Percentiles rank a stretch among this genome's conserved stretches.
These are phyloP conservation scores for Hirudinaria manillensis DNA, from an alignment of 2,888 invertebrate genomes.

Conservation along the genomic window DNA sequence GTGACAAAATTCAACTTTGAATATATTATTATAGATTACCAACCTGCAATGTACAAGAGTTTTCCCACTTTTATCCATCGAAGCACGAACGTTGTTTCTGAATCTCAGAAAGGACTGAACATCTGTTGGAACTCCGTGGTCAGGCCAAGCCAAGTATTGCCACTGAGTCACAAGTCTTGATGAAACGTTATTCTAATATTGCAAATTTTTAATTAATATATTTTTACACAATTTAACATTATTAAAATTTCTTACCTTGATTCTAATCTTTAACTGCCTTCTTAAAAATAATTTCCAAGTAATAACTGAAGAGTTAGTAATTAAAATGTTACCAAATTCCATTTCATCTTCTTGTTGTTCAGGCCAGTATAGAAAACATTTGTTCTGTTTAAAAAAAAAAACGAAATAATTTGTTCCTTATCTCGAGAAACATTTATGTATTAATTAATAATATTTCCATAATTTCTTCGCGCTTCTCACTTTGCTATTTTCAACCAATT, in stretches of 20 bases:
- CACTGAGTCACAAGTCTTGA: background rate
- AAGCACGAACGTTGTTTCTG: background rate
- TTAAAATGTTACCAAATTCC: background rate
- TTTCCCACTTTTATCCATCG: background rate
- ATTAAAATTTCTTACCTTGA: too few species aligned
- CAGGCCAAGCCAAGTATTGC: slow-evolving; percentile 8
- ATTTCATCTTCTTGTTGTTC: background rate
- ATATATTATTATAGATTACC: too few species aligned
- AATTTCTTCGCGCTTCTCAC: too few species aligned
- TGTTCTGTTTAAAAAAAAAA: background rate
- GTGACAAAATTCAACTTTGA: too few species aligned
- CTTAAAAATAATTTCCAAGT: background rate
- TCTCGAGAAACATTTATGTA: too few species aligned
- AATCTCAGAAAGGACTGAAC: slow-evolving; percentile 3
- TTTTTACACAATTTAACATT: too few species aligned
- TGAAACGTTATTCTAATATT: too few species aligned
- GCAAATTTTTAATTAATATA: too few species aligned
- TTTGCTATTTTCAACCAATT: slow-evolving; percentile 10
- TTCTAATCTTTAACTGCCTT: background rate
- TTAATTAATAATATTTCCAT: too few species aligned
- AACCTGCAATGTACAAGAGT: background rate
- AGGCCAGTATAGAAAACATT: background rate
- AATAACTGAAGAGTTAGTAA: background rate
- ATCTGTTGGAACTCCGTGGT: background rate
- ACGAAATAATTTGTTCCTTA: too few species aligned